A percentile compares a stretch with the other conserved stretches of the same genome.
Conservation (phyloP, 2,797 vertebrate species). For the Tauraco hartlaubi region DNA sequence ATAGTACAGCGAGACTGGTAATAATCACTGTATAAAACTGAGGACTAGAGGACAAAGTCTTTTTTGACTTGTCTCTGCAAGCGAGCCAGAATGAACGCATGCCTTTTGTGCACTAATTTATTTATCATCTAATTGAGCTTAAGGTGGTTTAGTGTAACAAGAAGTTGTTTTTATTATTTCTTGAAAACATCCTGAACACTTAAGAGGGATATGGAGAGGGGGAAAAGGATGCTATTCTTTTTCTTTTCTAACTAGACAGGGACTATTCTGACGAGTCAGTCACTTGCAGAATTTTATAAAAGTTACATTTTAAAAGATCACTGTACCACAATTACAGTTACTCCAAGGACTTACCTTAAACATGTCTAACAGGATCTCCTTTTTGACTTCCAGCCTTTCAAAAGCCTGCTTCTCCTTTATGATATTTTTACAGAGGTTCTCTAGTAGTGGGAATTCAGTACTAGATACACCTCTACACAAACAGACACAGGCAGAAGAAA, state of each 20-base stretch:
- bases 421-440: conserved; percentile 86
- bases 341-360: conserved; percentile 87
- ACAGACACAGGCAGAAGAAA: neutral
- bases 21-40: neutral
- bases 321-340: neutral
- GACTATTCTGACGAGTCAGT: neutral
- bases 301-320: neutral
- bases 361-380: conserved; percentile 92
- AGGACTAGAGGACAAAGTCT: neutral
- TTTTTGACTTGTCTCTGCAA: neutral
- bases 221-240: neutral
- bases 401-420: conserved; percentile 94
- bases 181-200: neutral
- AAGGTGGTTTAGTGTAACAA: neutral
- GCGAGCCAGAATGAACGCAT: neutral
- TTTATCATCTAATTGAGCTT: neutral
- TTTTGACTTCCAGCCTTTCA: conserved; percentile 93
- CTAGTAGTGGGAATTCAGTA: conserved; percentile 87
- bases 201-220: neutral
- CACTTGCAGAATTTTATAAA: neutral
- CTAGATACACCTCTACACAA: conserved; percentile 87
- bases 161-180: neutral
- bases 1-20: neutral
- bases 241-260: neutral
- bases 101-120: neutral